Evolutionary conservation across 2,797 vertebrate genomes (phyloP).

Genomic region (Melanogrammus aeglefinus): DNA sequence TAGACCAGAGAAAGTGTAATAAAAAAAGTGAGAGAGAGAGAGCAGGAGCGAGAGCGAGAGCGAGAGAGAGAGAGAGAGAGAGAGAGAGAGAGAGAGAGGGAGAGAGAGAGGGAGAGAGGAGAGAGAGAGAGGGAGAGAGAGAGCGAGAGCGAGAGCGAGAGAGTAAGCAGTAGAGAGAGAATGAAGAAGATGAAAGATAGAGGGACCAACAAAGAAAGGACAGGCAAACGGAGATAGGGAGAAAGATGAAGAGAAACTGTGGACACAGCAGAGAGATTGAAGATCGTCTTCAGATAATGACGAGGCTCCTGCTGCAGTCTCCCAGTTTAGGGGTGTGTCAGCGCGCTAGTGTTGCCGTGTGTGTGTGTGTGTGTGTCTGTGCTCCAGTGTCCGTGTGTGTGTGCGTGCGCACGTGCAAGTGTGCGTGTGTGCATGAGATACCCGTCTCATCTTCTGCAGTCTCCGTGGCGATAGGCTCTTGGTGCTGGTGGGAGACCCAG

Average conservation of each 20-base stretch:
- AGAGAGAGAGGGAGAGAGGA: too few species aligned
- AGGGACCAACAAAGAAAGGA: slow-evolving; percentile 18
- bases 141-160: not conserved
- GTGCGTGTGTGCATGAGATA: slow-evolving; percentile 37
- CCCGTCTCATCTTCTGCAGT: slow-evolving; percentile 76
- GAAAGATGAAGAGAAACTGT: slow-evolving; percentile 19
- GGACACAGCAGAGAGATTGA: slow-evolving; percentile 37
- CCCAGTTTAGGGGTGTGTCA: slow-evolving; percentile 17
- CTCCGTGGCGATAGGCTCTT: slow-evolving; percentile 80
- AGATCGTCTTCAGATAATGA: slow-evolving; percentile 42
- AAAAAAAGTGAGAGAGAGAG: not conserved
- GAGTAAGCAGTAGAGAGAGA: not conserved
- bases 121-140: slow-evolving; percentile 2
- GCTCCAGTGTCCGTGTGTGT: not conserved
- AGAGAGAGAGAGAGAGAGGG: not conserved
- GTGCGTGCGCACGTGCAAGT: too few species aligned
- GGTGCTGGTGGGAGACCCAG: slow-evolving; percentile 80
- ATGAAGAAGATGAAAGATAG: not conserved
- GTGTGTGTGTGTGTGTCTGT: slow-evolving; percentile 46
- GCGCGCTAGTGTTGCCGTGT: slow-evolving; percentile 33
- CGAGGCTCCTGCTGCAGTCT: slow-evolving; percentile 33
- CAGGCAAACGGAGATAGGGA: slow-evolving; percentile 6
- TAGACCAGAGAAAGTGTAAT: not conserved
- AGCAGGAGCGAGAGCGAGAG: too few species aligned
- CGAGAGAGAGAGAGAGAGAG: not conserved